phyloP scores from a whole-genome alignment of 1,140 invertebrate genomes.

The Halesus radiatus region DNA sequence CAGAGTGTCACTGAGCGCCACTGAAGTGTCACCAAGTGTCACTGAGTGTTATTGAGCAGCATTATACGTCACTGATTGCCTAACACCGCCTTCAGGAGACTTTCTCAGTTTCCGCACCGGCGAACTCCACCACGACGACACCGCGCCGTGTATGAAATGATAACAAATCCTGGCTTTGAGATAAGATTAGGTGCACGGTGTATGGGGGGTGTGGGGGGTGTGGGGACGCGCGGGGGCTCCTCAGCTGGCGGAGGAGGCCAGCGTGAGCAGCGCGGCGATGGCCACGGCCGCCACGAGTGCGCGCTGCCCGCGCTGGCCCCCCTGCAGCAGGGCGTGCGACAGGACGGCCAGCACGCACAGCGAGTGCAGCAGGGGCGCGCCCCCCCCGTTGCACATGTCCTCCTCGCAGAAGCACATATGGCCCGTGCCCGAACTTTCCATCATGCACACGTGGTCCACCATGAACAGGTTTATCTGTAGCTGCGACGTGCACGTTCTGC shows the following conservation, averaged over 20 bases:
- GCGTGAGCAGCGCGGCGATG: background rate
- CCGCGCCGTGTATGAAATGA: no score
- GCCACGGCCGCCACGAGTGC: background rate
- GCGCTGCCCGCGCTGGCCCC: background rate
- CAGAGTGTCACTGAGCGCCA: no score
- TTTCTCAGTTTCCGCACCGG: no score
- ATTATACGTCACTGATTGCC: no score
- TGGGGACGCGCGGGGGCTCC: background rate
- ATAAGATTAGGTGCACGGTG: no score
- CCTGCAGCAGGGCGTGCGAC: no score
- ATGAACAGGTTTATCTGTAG: conserved; percentile 96
- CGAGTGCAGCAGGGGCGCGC: conserved; percentile 59
- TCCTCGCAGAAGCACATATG: conserved; percentile 99
- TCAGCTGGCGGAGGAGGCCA: background rate
- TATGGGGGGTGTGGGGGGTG: background rate
- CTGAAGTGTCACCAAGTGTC: no score
- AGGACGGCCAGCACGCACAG: conserved; percentile 61
- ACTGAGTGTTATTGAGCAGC: no score
- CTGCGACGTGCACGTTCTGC: conserved; percentile 91
- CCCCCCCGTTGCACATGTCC: conserved; percentile 87
- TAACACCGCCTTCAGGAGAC: no score
- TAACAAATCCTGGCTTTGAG: no score
- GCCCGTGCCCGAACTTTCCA: conserved; percentile 95
- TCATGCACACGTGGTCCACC: conserved; percentile 98
- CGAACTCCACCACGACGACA: no score